A percentile compares a stretch with the other conserved stretches of the same genome.
These are phyloP conservation scores for Leptopterna dolabrata DNA, from an alignment of 2,888 invertebrate genomes.

Conservation along the genomic window DNA sequence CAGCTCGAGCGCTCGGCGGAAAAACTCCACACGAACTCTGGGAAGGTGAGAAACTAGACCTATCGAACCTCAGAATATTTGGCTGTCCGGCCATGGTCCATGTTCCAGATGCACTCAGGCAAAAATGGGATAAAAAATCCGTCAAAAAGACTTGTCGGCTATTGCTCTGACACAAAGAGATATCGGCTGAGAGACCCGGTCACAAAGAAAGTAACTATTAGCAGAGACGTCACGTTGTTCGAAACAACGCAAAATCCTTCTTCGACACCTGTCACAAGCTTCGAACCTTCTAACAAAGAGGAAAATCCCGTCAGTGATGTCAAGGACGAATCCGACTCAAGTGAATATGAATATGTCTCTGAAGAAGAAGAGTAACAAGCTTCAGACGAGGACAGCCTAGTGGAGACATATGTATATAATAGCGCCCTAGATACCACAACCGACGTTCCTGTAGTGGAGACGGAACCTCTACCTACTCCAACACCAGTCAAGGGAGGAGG, in stretches of 20 bases:
- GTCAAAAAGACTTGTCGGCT: conserved; percentile 40
- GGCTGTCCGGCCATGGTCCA: conserved; percentile 17
- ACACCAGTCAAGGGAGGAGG: too few species aligned
- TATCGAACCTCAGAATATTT: conserved; percentile 29
- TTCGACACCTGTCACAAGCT: too few species aligned
- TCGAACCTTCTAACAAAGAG: too few species aligned
- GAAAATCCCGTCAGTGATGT: too few species aligned
- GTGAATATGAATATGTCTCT: too few species aligned
- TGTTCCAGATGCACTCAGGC: conserved; percentile 3
- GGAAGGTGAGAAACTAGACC: background rate
- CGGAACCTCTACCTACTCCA: background rate
- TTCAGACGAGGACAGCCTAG: background rate
- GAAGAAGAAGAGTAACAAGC: background rate
- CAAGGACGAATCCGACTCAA: too few species aligned
- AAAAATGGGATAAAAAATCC: conserved; percentile 11
- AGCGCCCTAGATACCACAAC: background rate
- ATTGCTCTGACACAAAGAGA: background rate
- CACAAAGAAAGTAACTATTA: conserved; percentile 30
- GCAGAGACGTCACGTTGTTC: background rate
- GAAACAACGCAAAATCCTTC: too few species aligned
- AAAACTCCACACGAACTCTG: conserved; percentile 16
- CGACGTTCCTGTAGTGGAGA: background rate
- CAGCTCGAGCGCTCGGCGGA: background rate
- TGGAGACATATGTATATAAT: background rate
- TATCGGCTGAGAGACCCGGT: background rate